Evolutionary conservation across 2,113 vertebrate genomes (phyloP).

Genomic region (Proterorhinus semilunaris): DNA sequence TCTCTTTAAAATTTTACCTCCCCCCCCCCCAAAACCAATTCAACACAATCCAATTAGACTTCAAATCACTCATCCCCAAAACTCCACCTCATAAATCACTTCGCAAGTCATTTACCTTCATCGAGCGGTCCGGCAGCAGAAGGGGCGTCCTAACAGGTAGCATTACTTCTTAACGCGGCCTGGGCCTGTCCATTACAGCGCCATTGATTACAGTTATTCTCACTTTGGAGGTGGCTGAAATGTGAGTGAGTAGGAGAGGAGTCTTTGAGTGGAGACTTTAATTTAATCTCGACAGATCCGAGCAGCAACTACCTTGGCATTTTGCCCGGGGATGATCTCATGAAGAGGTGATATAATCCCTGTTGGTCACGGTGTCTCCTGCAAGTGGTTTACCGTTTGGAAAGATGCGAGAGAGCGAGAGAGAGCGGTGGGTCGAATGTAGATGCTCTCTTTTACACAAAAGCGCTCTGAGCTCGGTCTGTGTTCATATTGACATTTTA

Average conservation of each 20-base stretch:
- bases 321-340: conserved; percentile 44
- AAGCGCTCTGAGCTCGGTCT: not conserved
- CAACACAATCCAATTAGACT: conserved; percentile 2
- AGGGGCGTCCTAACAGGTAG: conserved; percentile 47
- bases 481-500: conserved; percentile 5
- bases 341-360: conserved; percentile 52
- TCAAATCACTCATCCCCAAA: not conserved
- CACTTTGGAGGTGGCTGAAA: conserved; percentile 46
- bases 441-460: conserved; percentile 7
- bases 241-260: conserved; percentile 22
- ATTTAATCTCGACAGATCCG: conserved; percentile 31
- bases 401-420: not conserved
- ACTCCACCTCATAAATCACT: conserved; percentile 17
- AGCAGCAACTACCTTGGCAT: conserved; percentile 30
- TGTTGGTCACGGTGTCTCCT: conserved; percentile 42
- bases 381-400: conserved; percentile 52
- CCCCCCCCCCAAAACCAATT: not conserved
- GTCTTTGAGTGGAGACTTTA: conserved; percentile 23
- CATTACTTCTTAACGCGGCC: conserved; percentile 45
- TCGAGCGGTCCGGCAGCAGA: conserved; percentile 18
- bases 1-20: not conserved
- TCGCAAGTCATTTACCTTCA: conserved; percentile 9
- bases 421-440: conserved; percentile 11
- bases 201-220: conserved; percentile 58
- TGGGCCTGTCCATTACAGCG: conserved; percentile 53